Conservation (phyloP, 2,888 invertebrate species). For the Morinoia aosen region DNA sequence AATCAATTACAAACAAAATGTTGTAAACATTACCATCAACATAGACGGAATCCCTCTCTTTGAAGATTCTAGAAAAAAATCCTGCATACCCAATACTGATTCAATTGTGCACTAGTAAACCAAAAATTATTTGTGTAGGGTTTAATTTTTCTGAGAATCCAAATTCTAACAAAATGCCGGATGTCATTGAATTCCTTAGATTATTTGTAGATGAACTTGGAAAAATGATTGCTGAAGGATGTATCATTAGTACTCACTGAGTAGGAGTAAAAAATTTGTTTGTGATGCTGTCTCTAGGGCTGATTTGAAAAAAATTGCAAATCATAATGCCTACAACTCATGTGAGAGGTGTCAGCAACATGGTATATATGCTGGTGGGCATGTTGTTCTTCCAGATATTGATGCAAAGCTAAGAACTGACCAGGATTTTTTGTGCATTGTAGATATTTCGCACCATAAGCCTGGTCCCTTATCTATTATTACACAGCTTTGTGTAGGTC, state of each 20-base stretch:
- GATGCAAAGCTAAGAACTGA: neutral
- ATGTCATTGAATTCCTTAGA: neutral
- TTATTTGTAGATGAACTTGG: neutral
- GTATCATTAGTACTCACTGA: neutral
- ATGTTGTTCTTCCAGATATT: neutral
- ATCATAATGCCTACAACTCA: neutral
- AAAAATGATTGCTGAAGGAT: neutral
- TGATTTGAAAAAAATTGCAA: neutral
- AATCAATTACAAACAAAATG: neutral
- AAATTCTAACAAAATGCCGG: neutral
- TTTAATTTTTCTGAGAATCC: neutral
- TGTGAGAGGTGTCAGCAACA: neutral
- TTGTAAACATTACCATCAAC: neutral
- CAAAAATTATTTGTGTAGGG: neutral
- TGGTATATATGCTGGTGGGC: neutral
- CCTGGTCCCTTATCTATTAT: neutral
- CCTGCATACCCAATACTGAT: neutral
- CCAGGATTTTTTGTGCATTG: neutral
- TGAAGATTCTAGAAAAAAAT: neutral
- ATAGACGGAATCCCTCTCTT: neutral
- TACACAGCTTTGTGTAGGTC: neutral
- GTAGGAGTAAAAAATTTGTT: neutral
- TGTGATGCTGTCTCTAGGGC: neutral
- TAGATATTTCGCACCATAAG: neutral
- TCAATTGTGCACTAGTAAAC: neutral